These are phyloP conservation scores for Rhyacichthys aspro DNA, from an alignment of 2,797 vertebrate genomes.

Conservation along the genomic window DNA sequence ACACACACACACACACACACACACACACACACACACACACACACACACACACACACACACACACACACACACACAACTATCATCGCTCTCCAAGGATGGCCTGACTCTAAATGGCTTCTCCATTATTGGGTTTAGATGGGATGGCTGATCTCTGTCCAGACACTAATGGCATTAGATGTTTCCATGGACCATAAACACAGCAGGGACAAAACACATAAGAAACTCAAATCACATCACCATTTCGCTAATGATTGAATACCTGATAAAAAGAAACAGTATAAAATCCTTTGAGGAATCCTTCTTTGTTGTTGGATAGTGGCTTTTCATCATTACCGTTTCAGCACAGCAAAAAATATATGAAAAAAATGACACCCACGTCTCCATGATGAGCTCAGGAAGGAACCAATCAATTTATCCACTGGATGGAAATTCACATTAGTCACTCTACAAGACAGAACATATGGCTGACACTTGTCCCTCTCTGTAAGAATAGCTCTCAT, in stretches of 20 bases:
- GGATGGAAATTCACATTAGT: conserved; percentile 10
- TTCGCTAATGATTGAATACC: conserved; percentile 6
- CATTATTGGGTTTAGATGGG: conserved; percentile 66
- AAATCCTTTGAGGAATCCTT: not conserved
- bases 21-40: not conserved
- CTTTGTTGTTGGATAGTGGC: not conserved
- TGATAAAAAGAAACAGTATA: not conserved
- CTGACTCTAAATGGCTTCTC: conserved; percentile 53
- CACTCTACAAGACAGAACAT: conserved; percentile 12
- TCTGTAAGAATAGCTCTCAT: conserved; percentile 17
- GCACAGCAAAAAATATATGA: conserved; percentile 4
- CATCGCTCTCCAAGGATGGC: conserved; percentile 27
- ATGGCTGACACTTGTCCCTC: too few relatives aligned
- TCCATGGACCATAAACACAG: conserved; percentile 45
- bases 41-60: not conserved
- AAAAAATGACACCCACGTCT: conserved; percentile 2
- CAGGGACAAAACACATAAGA: not conserved
- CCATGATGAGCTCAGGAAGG: conserved; percentile 2
- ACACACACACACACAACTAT: conserved; percentile 15
- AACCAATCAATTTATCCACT: not conserved
- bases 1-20: not conserved
- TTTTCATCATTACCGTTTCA: not conserved
- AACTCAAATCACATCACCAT: conserved; percentile 20
- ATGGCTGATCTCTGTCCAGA: conserved; percentile 28
- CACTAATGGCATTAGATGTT: conserved; percentile 66